Percentiles rank a stretch among this genome's conserved stretches.
Conservation (phyloP, 2,888 invertebrate species). For the Hipparchia semele region DNA sequence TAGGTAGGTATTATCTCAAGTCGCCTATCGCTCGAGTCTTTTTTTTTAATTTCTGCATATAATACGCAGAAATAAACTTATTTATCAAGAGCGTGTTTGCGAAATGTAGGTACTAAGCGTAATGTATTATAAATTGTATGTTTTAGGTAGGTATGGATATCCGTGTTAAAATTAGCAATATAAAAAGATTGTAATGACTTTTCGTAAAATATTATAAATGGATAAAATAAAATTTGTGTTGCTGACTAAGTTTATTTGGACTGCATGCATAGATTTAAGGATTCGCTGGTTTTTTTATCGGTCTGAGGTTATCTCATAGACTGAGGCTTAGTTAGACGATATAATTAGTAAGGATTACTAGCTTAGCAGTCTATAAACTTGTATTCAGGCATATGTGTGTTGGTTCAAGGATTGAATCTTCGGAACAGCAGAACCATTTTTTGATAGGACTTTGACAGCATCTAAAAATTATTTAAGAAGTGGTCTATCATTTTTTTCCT, state of each 20-base stretch:
- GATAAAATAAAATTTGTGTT: slow-evolving; percentile 3
- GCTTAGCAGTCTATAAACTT: no score
- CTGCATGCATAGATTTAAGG: slow-evolving; percentile 9
- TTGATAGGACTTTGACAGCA: no score
- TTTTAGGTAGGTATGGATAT: not conserved
- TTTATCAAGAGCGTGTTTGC: slow-evolving; percentile 9
- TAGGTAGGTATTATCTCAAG: slow-evolving; percentile 32
- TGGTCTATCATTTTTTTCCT: no score
- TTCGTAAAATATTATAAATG: not conserved
- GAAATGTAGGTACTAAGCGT: not conserved
- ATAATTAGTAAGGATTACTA: no score
- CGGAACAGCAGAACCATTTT: no score
- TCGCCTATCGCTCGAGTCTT: slow-evolving; percentile 25
- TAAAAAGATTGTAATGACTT: slow-evolving; percentile 2
- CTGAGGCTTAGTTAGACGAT: not conserved
- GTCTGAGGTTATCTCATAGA: not conserved
- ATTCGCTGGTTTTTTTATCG: not conserved
- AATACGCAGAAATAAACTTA: not conserved
- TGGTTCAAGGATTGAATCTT: no score
- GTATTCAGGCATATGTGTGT: no score
- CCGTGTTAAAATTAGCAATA: not conserved
- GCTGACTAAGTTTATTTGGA: not conserved
- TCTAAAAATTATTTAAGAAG: no score
- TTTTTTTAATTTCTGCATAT: slow-evolving; percentile 27
- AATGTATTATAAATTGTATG: no score